Base-by-base conservation (phyloP, 2,113 vertebrate genomes). In the Grus americana region DNA sequence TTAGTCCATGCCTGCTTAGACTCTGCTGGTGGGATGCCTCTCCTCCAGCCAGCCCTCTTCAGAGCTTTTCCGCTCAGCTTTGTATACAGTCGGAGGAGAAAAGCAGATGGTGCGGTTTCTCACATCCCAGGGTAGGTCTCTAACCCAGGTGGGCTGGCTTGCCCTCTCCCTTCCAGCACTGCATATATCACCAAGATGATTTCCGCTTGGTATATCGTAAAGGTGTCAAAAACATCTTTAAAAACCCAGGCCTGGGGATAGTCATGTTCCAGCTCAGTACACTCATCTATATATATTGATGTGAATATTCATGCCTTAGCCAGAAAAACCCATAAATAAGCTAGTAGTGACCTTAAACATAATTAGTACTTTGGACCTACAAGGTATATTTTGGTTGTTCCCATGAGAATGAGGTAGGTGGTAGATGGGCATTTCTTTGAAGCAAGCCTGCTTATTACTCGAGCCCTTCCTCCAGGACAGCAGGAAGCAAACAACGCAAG, bases 261-360 rank as follows among this genome's bases (percentile, higher is more conserved):
- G 40, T 10, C 36, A 16, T 12, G 38, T 34, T 49, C 75, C 36
- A 82, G 65, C 66, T 59, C 42, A 23, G 67, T 49, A 19, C 55
- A 5, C 26, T 73, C 61, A 34, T 34, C 75, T 36, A 7, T 21
- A 62, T 34, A 32, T 38, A 22, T 29, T 34, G n/a, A 62, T 49
- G 73, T 26, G 63, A 90, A 24, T 46, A 75, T 36, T 79, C 62
- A 40, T 40, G 15, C 34, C 36, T 66, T 17, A 36, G 58, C 29
- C 36, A 66, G 67, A 50, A 84, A 66, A 50, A 2, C 3, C 18
- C 66, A 91, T 82, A 74, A 96, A 91, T 89, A 79, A 63, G 50
- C 57, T 38, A 32, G 6, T 74, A 62, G 61, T 93, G 84, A 95
- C 93, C 91, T 96, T 93, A 86, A 79, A 57, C 52, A 12, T 86